Conservation (phyloP, 2,113 vertebrate genomes). For the Sceloporus undulatus region DNA sequence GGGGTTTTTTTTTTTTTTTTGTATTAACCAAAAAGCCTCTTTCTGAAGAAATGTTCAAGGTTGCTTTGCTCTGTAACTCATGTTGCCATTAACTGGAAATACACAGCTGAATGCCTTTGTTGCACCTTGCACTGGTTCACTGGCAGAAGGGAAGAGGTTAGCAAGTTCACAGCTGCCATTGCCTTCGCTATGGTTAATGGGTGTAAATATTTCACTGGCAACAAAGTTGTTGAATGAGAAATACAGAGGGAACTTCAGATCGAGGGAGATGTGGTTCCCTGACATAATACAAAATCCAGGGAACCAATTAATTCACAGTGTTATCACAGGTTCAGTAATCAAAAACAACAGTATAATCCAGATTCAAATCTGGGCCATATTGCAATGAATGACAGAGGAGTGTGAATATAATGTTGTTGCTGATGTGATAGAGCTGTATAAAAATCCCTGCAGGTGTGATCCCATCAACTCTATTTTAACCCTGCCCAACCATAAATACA, state of each 20-base stretch:
- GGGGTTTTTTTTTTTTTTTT: constrained; percentile 13
- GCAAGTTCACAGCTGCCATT: neutral
- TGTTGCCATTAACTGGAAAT: rapidly evolving
- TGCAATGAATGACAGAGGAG: neutral
- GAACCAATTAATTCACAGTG: neutral
- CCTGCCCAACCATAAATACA: neutral
- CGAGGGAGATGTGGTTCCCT: neutral
- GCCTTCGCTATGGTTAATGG: rapidly evolving
- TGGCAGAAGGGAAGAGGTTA: neutral
- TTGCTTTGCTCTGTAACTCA: constrained; percentile 1
- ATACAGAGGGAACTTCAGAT: constrained; percentile 5
- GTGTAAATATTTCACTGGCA: neutral
- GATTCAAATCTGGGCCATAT: neutral
- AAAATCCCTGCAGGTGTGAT: neutral
- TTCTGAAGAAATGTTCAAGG: neutral
- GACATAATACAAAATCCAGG: neutral
- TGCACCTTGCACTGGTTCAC: neutral
- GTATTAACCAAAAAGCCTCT: constrained; percentile 16
- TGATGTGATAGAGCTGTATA: neutral
- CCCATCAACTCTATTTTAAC: too few species aligned
- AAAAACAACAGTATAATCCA: neutral
- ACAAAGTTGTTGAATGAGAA: neutral
- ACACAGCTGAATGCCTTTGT: neutral
- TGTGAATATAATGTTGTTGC: neutral
- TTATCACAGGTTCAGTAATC: neutral